These are phyloP conservation scores for Epirrhoe tristata DNA, from an alignment of 2,888 invertebrate genomes.

Conservation along the genomic window DNA sequence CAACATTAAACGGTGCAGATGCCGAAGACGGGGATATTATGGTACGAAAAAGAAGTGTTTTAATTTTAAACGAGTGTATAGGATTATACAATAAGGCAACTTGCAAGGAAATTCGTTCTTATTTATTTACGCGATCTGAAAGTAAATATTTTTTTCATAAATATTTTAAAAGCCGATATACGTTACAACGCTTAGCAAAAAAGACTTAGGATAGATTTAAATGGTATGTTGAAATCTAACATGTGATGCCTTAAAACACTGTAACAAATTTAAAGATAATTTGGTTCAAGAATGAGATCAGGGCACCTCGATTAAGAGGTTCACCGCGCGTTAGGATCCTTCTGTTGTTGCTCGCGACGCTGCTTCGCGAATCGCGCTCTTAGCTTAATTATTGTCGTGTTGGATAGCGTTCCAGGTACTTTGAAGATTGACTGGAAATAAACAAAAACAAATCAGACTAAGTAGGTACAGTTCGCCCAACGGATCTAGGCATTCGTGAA, in stretches of 20 bases:
- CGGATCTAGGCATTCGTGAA: too few species aligned
- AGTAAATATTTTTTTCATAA: too few species aligned
- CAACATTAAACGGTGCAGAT: too few species aligned
- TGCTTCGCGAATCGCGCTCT: conserved; percentile 85
- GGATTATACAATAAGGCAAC: too few species aligned
- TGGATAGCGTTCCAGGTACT: conserved; percentile 91
- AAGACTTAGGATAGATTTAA: neutral
- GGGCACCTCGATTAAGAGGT: conserved; percentile 45
- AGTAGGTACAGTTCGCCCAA: too few species aligned
- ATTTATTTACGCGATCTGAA: too few species aligned
- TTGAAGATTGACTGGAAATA: conserved; percentile 91
- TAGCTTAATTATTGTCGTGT: conserved; percentile 87
- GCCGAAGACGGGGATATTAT: too few species aligned
- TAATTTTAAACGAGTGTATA: too few species aligned
- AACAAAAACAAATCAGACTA: too few species aligned
- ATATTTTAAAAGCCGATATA: too few species aligned
- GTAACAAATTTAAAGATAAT: conserved; percentile 45
- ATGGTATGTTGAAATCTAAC: neutral
- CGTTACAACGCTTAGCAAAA: neutral
- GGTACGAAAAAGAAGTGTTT: too few species aligned
- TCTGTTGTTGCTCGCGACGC: conserved; percentile 80
- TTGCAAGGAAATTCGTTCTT: too few species aligned
- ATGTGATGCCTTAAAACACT: conserved; percentile 2
- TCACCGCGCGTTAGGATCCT: conserved; percentile 72
- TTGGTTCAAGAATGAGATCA: conserved; percentile 70